phyloP scores from a whole-genome alignment of 2,888 invertebrate genomes.

The Drosophila niveifrons region DNA sequence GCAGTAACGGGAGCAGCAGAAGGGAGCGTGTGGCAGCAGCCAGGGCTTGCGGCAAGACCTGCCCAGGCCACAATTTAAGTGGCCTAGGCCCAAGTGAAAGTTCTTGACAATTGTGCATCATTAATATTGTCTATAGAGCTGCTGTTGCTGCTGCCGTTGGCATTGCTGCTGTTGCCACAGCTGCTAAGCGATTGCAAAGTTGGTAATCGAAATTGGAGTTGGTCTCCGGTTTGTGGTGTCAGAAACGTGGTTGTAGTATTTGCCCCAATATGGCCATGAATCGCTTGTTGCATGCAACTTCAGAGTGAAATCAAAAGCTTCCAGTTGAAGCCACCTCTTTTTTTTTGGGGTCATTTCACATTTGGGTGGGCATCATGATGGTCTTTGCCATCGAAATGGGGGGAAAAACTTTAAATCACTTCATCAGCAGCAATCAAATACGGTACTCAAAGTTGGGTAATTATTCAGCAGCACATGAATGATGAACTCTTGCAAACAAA shows the following conservation, averaged over 20 bases:
- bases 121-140: slow-evolving; percentile 74
- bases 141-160: slow-evolving; percentile 29
- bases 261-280: slow-evolving; percentile 45
- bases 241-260: slow-evolving; percentile 47
- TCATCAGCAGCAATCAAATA: slow-evolving; percentile 14
- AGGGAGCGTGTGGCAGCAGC: slow-evolving; percentile 7
- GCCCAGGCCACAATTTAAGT: slow-evolving; percentile 65
- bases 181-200: slow-evolving; percentile 53
- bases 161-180: slow-evolving; percentile 22
- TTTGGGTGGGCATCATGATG: slow-evolving; percentile 11
- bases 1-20: slow-evolving; percentile 1
- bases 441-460: slow-evolving; percentile 35
- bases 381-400: slow-evolving; percentile 4
- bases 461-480: slow-evolving; percentile 24
- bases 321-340: slow-evolving; percentile 41
- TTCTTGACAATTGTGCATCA: slow-evolving; percentile 80
- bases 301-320: slow-evolving; percentile 52
- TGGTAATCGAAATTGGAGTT: slow-evolving; percentile 50
- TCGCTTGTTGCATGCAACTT: slow-evolving; percentile 28
- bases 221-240: slow-evolving; percentile 24
- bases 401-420: slow-evolving; percentile 10
- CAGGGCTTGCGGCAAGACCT: slow-evolving; percentile 41
- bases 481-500: slow-evolving; percentile 8
- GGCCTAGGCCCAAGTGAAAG: slow-evolving; percentile 77
- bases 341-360: slow-evolving; percentile 22